Evolutionary conservation across 1,140 invertebrate species (phyloP), one percentile per base, ranked within the genome.

Genomic region (Thalassaphorura encarpata): DNA sequence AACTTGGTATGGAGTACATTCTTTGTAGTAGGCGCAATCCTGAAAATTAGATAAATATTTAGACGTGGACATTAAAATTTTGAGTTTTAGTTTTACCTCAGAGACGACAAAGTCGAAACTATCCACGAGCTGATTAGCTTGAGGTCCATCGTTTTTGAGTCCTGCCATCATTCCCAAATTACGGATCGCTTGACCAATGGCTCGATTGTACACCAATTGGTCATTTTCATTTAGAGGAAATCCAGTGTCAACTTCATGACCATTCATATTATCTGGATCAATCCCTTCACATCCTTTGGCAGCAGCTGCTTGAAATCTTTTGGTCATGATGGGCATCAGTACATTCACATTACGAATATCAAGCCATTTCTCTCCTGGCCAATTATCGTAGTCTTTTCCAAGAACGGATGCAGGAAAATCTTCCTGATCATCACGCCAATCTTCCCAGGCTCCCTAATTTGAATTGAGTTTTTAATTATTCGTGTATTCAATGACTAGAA

Each of bases 241-340:
- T 36, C 52, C 52, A 0, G 52, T 23, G 8, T 54, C 52, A 33
- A 46, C 43, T 3, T 21, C 15, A 19, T 47, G 46, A 11, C 52
- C 52, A 33, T 54, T 47, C 52, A 54, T 54, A 29, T 54, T 54
- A 47, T 54, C 52, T 21, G 52, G 52, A n/a, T 54, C 52, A 1
- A 54, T 31, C 18, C 52, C 52, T 33, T 54, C 41, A 29, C 52
- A 54, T 15, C 52, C 52, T 46, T 54, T 54, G 23, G 16, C n/a
- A 1, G 41, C 41, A 18, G 52, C 52, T 15, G 19, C 28, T 21
- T 36, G 16, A 21, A 46, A 54, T 33, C 52, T 29, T 11, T 29
- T 36, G n/a, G 27, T 45, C 52, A 54, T 54, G 5, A 54, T 45
- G 1, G 52, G 52, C 0, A 54, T 8, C 16, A 54, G 41, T 1